Evolutionary conservation across 2,113 vertebrate species (phyloP), one percentile per base, ranked within the genome.

Genomic region (Ammodytes dubius): DNA sequence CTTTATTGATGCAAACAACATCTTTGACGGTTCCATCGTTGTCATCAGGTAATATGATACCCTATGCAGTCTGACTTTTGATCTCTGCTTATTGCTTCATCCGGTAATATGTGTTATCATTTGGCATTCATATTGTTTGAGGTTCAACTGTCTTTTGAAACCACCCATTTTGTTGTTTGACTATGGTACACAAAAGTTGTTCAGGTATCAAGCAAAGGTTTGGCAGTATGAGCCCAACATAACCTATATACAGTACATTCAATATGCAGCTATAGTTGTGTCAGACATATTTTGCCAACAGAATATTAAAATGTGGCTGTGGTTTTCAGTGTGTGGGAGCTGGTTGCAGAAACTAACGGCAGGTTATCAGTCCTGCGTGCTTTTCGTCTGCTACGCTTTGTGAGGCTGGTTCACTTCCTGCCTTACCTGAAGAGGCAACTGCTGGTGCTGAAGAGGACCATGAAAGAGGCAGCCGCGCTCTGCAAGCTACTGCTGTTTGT

Each of bases 11-110:
- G 95, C 95, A 0, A 96, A 97, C 91, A 98, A 98, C 90, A 96
- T 97, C 80, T 97, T 99, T 0, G 96, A 98, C 0, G 96, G 97
- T 40, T 92, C 95, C 89, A 97, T 98, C 0, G 97, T 97, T 3
- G 91, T 99, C 81, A 97, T 97, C 93, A 98, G 97, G 97, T 98
- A 83, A 74, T 12, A 46, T 37, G 19, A 65, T n/a, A 5, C 19
- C 52, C 45, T 46, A 27, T 27, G 1, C 7, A 27, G 7, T 70
- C 40, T 12, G 6, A 54, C 13, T 37, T 69, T 39, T 12, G 61
- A 27, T 27, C 27, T 27, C 27, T 27, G 27, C 27, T 27, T 27
- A 27, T 27, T 27, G 27, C 27, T 27, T 27, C 27, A 27, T 27
- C 27, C 27, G 27, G 27, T 27, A 27, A 27, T 27, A 27, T 27